These are phyloP conservation scores for Peromyscus leucopus DNA, from an alignment of 2,113 vertebrate genomes.

Conservation along the genomic window DNA sequence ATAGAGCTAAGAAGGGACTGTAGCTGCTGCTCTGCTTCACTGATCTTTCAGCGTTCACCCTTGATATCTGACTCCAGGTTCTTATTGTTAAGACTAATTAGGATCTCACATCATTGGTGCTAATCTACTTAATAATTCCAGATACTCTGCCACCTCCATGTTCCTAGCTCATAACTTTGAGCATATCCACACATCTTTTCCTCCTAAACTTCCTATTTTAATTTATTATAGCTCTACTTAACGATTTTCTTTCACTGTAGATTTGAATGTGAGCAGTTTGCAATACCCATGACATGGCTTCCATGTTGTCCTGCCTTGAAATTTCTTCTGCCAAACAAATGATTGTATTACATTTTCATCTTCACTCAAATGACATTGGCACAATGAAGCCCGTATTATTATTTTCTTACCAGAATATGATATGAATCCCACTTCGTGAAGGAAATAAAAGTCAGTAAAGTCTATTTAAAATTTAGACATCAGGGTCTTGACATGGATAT, in stretches of 20 bases:
- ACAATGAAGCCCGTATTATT: not conserved
- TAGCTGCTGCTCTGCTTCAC: no score
- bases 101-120: no score
- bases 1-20: no score
- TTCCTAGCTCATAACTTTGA: not conserved
- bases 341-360: not conserved
- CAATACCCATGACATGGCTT: no score
- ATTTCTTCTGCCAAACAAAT: not conserved
- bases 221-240: not conserved
- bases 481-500: not conserved
- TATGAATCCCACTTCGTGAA: not conserved
- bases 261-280: no score
- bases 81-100: no score
- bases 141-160: not conserved
- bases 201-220: not conserved
- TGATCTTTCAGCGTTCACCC: no score
- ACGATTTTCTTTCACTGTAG: no score
- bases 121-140: not conserved
- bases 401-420: not conserved
- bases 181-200: not conserved
- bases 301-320: not conserved
- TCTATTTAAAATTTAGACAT: no score
- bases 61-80: no score
- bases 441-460: not conserved
- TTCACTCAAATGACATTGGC: no score